A percentile compares a stretch with the other conserved stretches of the same genome.
These are phyloP conservation scores for Harpagoxenus sublaevis DNA, from an alignment of 2,888 invertebrate species.

Conservation along the genomic window DNA sequence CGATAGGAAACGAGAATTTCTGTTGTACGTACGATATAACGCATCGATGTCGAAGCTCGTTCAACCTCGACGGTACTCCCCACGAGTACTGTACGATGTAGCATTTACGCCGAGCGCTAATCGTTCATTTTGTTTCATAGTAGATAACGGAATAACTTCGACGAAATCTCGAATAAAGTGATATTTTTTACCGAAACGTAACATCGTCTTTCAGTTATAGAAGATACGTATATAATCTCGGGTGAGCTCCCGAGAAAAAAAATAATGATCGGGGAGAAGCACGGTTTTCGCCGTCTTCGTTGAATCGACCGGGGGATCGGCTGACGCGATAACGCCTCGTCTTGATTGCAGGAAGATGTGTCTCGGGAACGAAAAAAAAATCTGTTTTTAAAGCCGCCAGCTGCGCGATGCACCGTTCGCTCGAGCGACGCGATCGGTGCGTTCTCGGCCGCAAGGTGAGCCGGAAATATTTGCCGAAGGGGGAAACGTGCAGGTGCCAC, in stretches of 20 bases:
- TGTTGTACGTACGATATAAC: constrained; percentile 46
- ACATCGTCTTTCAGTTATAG: constrained; percentile 3
- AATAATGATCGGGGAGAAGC: not conserved
- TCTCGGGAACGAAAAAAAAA: not conserved
- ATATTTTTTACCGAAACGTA: constrained; percentile 73
- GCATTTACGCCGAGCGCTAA: constrained; percentile 64
- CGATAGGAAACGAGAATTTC: constrained; percentile 55
- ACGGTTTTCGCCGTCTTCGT: not conserved
- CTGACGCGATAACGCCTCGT: constrained; percentile 16
- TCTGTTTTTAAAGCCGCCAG: constrained; percentile 40
- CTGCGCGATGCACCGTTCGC: constrained; percentile 54
- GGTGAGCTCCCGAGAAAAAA: not conserved
- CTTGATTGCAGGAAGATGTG: constrained; percentile 23
- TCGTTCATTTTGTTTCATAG: constrained; percentile 70
- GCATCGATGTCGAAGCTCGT: constrained; percentile 59
- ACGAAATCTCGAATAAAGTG: constrained; percentile 74
- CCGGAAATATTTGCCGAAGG: constrained; percentile 57
- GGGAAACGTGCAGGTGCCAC: constrained; percentile 52
- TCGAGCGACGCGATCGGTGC: constrained; percentile 12
- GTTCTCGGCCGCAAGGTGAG: constrained; percentile 57
- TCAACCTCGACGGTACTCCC: constrained; percentile 64
- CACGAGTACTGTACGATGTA: constrained; percentile 63
- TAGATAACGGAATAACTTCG: constrained; percentile 50
- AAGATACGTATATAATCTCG: not conserved
- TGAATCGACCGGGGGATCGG: not conserved